Evolutionary conservation across 2,888 invertebrate genomes (phyloP), one percentile per base, ranked within the genome.

Genomic region (Himalopsyche anomala): DNA sequence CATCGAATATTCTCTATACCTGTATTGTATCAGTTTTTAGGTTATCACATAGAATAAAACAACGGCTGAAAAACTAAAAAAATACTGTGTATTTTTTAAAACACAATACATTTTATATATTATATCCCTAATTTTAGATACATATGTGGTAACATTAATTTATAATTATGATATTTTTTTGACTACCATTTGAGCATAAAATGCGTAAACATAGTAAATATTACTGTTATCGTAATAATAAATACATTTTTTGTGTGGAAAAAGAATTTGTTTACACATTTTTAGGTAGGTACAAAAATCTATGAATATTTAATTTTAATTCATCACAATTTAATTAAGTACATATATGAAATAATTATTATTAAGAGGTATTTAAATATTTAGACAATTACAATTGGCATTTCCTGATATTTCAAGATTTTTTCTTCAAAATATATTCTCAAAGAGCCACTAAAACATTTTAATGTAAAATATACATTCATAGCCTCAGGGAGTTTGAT

Each of bases 151-250:
- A 74, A 74, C 74, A 15, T 74, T 74, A 74, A 12, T 15, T 5
- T 38, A 38, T 28, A 15, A 36, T 12, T 74, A 74, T 28, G 9
- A 69, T 74, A 28, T 74, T 74, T 51, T 42, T 74, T 74, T 74
- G 69, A 74, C 15, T 74, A 74, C 74, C 74, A 15, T 36, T 74
- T 74, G 74, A 74, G 74, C 74, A 74, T 74, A 74, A 74, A 74
- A 74, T 74, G 74, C 74, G 15, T 74, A 74, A 28, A 74, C 74
- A 74, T 15, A 51, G 51, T 51, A 51, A 15, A 15, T 51, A 74
- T 38, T 74, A 36, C 38, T 38, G 11, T 62, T 19, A 56, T 56
- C 6, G 62, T 19, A 19, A n/a, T 62, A 62, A 62, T n/a, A 9
- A 28, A 62, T 62, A 56, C 56, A 56, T n/a, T 12, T 36, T 12